Conservation (phyloP, 2,888 invertebrate genomes). For the Cantharis flavilabris region DNA sequence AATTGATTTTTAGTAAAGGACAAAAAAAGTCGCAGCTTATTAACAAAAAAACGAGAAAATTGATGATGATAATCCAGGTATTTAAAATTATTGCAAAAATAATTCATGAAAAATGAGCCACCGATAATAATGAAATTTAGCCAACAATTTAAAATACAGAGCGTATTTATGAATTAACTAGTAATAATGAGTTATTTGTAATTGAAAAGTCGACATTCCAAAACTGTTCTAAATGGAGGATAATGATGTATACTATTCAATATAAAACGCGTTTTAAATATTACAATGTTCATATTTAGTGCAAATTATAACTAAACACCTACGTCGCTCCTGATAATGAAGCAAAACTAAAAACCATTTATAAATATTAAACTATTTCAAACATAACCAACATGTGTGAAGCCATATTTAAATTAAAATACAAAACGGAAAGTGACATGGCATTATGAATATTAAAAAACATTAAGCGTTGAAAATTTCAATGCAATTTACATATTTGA, state of each 20-base stretch:
- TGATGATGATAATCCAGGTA: neutral
- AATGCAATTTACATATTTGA: conserved; percentile 57
- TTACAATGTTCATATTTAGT: neutral
- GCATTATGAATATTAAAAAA: conserved; percentile 56
- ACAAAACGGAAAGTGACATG: conserved; percentile 44
- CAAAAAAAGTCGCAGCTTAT: neutral
- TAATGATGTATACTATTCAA: neutral
- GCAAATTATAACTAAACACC: conserved; percentile 1
- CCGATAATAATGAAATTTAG: neutral
- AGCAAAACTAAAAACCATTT: conserved; percentile 15
- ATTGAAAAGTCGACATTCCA: neutral
- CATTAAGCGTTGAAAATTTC: conserved; percentile 55
- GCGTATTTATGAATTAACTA: neutral
- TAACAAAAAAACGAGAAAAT: neutral
- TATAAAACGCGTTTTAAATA: conserved; percentile 2
- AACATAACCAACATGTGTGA: conserved; percentile 35
- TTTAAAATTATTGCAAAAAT: neutral
- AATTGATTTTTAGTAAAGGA: neutral
- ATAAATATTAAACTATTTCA: conserved; percentile 28
- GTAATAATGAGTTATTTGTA: conserved; percentile 2
- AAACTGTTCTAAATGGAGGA: conserved; percentile 2
- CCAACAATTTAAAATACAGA: neutral
- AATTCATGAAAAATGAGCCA: neutral
- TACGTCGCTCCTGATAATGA: conserved; percentile 3
- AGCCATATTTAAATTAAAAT: conserved; percentile 45